Conservation (phyloP, 2,888 invertebrate genomes). For the Eupsilia transversa region DNA sequence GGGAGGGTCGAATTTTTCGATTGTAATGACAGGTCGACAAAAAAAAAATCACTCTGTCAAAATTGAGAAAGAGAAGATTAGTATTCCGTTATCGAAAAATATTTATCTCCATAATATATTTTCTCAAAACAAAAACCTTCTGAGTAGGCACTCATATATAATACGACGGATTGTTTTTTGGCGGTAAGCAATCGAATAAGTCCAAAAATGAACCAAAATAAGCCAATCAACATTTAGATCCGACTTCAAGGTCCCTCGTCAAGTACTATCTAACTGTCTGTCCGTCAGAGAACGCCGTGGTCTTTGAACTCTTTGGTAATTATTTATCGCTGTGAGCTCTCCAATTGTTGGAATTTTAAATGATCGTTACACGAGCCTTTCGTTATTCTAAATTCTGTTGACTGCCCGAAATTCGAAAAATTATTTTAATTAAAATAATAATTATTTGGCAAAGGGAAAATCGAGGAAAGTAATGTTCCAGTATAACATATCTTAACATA, state of each 20-base stretch:
- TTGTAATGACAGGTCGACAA: not conserved
- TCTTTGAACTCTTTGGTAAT: conserved; percentile 72
- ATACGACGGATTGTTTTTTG: not conserved
- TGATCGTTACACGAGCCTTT: conserved; percentile 64
- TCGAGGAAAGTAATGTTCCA: not conserved
- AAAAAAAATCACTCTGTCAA: not conserved
- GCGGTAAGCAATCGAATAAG: conserved; percentile 4
- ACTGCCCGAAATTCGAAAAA: conserved; percentile 18
- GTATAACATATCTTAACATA: not conserved
- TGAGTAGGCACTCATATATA: not conserved
- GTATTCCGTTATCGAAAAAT: not conserved
- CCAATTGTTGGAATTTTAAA: conserved; percentile 63
- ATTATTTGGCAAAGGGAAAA: not conserved
- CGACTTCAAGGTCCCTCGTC: conserved; percentile 77
- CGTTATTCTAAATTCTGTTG: conserved; percentile 24
- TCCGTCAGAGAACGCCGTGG: conserved; percentile 61
- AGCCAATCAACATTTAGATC: conserved; percentile 75
- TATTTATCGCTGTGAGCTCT: conserved; percentile 72
- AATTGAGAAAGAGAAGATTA: not conserved
- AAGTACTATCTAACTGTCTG: conserved; percentile 68
- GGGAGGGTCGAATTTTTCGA: not conserved
- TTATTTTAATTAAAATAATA: conserved; percentile 17
- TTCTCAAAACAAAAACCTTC: not conserved
- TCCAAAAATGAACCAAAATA: conserved; percentile 26
- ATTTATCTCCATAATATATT: not conserved